Conservation (phyloP, 2,797 vertebrate species). For the Syngnathus rostellatus region DNA sequence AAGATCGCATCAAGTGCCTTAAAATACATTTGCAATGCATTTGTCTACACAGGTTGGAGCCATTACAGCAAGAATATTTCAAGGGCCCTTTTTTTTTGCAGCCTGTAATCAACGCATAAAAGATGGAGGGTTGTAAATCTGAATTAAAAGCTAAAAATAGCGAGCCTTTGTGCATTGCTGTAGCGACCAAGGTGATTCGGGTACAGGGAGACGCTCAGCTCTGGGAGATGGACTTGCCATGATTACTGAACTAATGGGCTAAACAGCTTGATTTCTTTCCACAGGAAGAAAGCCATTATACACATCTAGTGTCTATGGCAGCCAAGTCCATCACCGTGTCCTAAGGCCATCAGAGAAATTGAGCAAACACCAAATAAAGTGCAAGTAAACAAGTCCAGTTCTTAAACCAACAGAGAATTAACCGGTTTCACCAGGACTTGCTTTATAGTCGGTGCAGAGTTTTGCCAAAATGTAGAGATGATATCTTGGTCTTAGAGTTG, state of each 20-base stretch:
- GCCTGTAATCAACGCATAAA: no score
- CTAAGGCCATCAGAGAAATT: constrained; percentile 29
- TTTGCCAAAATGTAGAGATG: no score
- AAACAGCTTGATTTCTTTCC: constrained; percentile 48
- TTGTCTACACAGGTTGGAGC: no score
- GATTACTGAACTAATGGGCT: constrained; percentile 62
- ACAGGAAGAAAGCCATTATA: constrained; percentile 58
- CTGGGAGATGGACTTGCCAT: constrained; percentile 18
- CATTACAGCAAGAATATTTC: no score
- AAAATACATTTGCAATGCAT: background rate
- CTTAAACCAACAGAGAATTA: background rate
- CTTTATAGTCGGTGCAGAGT: background rate
- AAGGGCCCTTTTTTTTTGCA: no score
- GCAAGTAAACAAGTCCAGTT: constrained; percentile 16
- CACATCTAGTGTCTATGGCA: constrained; percentile 29
- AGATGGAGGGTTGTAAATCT: background rate
- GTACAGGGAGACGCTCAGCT: constrained; percentile 27
- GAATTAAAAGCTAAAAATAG: constrained; percentile 45
- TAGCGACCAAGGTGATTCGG: constrained; percentile 47
- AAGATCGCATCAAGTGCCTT: constrained; percentile 12
- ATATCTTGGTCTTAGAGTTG: no score
- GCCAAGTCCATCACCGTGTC: constrained; percentile 28
- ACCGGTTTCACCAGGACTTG: background rate
- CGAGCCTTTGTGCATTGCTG: constrained; percentile 5
- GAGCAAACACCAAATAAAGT: constrained; percentile 23